Base-by-base conservation (phyloP, 2,113 vertebrate species). In the Rhinoptilus africanus region DNA sequence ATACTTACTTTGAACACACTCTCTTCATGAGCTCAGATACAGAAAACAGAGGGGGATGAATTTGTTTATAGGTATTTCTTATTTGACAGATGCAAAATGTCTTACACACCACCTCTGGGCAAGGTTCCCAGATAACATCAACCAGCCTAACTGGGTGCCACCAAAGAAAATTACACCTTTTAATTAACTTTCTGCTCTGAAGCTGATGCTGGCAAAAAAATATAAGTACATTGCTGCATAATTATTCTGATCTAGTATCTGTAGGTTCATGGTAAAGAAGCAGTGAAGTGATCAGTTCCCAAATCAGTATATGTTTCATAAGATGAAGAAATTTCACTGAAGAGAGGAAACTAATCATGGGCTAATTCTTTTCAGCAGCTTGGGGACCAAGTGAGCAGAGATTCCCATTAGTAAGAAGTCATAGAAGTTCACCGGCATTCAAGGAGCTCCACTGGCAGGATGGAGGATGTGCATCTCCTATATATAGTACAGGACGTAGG, bases 391-490 rank as follows among this genome's bases (percentile, higher is more conserved):
- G 43, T 47, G 69, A 32, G 62, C 79, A 94, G 72, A 87, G n/a
- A 60, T 73, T 92, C 71, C 73, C 57, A 60, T 39, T 82, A 66
- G 87, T 96, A 91, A 93, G 62, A 72, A 94, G 84, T 91, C 79
- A 79, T 60, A 63, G 87, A 92, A 91, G 89, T 91, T 94, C 86
- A 92, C 30, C 23, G 2, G 45, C 45, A 47, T 79, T 82, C 91
- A 81, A 92, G 83, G 37, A 92, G 43, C 23, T 84, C 67, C 37
- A 45, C 66, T 41, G 51, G 56, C 5, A 12, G 88, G 75, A 47
- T 6, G 26, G 92, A 92, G 93, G 96, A 96, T 92, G 95, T 92
- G 83, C 62, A 67, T 81, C 83, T 85, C 90, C 96, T 96, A 94
- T 93, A 96, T 91, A 89, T 94, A 96, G 95, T 63, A 26, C n/a